Percentiles rank a stretch among this genome's conserved stretches.
These are phyloP conservation scores for Brachionus plicatilis DNA, from an alignment of 1,140 invertebrate genomes.

Conservation along the genomic window DNA sequence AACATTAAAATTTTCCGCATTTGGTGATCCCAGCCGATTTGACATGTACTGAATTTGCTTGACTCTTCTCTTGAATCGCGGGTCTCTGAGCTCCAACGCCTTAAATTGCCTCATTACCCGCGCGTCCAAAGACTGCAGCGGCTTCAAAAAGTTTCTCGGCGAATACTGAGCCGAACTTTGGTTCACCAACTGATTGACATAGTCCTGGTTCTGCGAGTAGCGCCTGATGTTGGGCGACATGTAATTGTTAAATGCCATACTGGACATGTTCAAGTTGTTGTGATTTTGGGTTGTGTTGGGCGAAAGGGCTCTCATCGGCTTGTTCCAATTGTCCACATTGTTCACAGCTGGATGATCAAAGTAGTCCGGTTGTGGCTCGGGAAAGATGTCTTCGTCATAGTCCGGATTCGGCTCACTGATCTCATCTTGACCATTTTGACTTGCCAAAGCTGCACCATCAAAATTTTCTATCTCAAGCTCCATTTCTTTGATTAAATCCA, in stretches of 20 bases:
- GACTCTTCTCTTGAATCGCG: conserved; percentile 8
- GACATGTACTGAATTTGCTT: conserved; percentile 34
- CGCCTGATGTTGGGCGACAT: background rate
- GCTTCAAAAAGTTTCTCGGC: conserved; percentile 34
- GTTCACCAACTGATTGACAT: background rate
- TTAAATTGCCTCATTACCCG: conserved; percentile 35
- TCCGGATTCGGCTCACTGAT: conserved; percentile 27
- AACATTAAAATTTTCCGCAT: conserved; percentile 4
- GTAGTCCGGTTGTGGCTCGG: conserved; percentile 21
- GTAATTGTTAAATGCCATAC: background rate
- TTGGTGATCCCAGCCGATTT: conserved; percentile 13
- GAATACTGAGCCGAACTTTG: background rate
- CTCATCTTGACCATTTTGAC: background rate
- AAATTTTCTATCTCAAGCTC: conserved; percentile 11
- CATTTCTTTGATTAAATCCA: conserved; percentile 37
- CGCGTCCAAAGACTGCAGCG: conserved; percentile 25
- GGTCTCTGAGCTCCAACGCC: conserved; percentile 17
- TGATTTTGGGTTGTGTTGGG: background rate
- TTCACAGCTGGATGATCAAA: conserved; percentile 40
- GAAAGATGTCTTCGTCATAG: conserved; percentile 18
- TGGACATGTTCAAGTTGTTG: conserved; percentile 5
- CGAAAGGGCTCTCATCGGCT: background rate
- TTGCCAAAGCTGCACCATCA: background rate
- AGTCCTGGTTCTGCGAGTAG: background rate
- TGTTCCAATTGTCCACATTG: conserved; percentile 38